phyloP scores from a whole-genome alignment of 2,797 vertebrate species.

The Pantherophis vulpinus region DNA sequence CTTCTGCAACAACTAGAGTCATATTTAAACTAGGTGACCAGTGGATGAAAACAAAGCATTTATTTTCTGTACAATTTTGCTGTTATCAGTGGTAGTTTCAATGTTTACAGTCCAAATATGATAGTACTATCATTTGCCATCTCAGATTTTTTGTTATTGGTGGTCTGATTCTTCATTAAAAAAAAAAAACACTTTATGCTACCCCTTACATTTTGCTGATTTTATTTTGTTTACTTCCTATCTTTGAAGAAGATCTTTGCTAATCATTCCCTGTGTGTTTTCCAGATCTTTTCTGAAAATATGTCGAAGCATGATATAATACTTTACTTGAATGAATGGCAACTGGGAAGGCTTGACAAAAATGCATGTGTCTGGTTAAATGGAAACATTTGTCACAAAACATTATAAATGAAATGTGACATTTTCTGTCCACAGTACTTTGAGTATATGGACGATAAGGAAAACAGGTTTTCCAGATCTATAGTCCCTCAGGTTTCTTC shows the following conservation, averaged over 20 bases:
- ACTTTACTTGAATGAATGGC: neutral
- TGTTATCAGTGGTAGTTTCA: neutral
- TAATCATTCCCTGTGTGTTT: neutral
- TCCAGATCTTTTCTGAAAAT: neutral
- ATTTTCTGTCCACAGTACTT: slow-evolving; percentile 5
- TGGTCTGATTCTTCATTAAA: neutral
- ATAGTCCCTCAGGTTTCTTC: slow-evolving; percentile 6
- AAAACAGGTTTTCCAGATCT: slow-evolving; percentile 21
- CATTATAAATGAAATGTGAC: slow-evolving; percentile 1
- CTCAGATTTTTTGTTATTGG: neutral
- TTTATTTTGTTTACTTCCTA: neutral
- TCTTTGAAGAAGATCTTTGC: neutral
- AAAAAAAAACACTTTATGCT: neutral
- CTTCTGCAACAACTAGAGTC: neutral
- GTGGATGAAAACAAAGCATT: neutral
- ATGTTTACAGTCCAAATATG: neutral
- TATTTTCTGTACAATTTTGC: neutral
- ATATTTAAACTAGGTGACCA: neutral
- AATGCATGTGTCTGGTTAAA: neutral
- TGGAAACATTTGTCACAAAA: neutral
- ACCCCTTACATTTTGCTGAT: neutral
- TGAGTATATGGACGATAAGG: slow-evolving; percentile 19
- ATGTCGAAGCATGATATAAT: slow-evolving; percentile 4
- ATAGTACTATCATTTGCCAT: neutral
- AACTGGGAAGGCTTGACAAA: neutral